These are phyloP conservation scores for Mohoua ochrocephala DNA, from an alignment of 2,113 vertebrate species.

Conservation along the genomic window DNA sequence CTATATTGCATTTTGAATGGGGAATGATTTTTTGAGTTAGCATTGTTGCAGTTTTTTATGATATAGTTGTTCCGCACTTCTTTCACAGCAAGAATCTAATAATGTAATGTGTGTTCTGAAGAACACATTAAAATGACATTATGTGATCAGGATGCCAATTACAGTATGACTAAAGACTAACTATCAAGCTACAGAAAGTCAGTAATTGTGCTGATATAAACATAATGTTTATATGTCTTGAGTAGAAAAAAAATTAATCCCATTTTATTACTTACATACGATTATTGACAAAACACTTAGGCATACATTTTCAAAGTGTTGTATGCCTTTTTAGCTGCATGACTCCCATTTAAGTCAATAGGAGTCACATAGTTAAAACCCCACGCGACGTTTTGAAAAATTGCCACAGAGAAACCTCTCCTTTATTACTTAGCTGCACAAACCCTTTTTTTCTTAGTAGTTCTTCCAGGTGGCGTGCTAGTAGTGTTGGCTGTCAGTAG, in stretches of 20 bases:
- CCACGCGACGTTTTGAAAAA: conserved; percentile 58
- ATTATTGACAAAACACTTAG: conserved; percentile 66
- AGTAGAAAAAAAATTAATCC: conserved; percentile 56
- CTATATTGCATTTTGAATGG: conserved; percentile 26
- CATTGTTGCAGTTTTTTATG: conserved; percentile 35
- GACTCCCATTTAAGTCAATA: conserved; percentile 62
- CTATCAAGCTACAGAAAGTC: conserved; percentile 52
- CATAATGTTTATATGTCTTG: conserved; percentile 63
- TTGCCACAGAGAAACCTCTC: conserved; percentile 5
- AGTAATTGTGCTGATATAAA: conserved; percentile 62
- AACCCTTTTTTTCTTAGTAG: conserved; percentile 26
- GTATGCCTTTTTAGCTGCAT: conserved; percentile 51
- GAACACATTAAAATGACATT: conserved; percentile 56
- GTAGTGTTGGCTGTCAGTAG: not conserved
- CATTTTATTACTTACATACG: conserved; percentile 60
- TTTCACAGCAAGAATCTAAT: conserved; percentile 68
- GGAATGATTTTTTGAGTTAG: conserved; percentile 42
- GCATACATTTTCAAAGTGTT: conserved; percentile 46
- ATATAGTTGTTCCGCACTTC: conserved; percentile 39
- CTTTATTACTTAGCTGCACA: conserved; percentile 26
- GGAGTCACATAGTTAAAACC: conserved; percentile 52
- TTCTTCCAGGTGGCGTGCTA: not conserved
- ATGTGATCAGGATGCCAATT: conserved; percentile 56
- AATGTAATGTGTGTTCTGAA: conserved; percentile 38
- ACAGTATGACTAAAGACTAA: conserved; percentile 52